Conservation (phyloP, 2,113 vertebrate genomes). For the Ranitomeya imitator region DNA sequence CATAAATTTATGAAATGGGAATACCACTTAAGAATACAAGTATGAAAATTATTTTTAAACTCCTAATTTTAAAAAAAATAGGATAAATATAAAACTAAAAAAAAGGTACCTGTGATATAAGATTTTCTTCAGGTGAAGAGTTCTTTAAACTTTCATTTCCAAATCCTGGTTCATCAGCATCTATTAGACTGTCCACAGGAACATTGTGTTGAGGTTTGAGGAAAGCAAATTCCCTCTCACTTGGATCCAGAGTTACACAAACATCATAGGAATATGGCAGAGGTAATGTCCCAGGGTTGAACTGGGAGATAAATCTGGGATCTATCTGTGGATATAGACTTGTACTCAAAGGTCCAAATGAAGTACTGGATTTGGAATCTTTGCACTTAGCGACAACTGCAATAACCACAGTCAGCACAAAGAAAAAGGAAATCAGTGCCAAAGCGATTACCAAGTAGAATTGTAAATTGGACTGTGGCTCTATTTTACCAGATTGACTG, state of each 20-base stretch:
- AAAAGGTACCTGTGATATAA: not conserved
- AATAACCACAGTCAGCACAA: not conserved
- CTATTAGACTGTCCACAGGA: constrained; percentile 4
- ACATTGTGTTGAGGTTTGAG: not conserved
- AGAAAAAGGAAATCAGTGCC: not conserved
- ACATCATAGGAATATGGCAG: constrained; percentile 5
- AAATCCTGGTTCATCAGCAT: not conserved
- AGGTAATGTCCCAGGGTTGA: not conserved
- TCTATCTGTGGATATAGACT: not conserved
- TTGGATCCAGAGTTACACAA: not conserved
- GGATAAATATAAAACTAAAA: not conserved
- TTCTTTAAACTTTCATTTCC: not conserved
- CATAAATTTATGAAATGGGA: no score
- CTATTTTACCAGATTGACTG: rapidly evolving
- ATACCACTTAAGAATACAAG: no score
- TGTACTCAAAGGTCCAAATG: not conserved
- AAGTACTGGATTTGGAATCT: not conserved
- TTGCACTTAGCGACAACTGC: not conserved
- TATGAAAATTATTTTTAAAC: no score
- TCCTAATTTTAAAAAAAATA: no score
- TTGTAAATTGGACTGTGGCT: constrained; percentile 26
- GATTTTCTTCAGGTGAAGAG: not conserved
- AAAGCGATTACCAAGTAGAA: constrained; percentile 33
- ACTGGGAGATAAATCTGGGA: not conserved
- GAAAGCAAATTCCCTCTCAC: not conserved